Evolutionary conservation across 2,113 vertebrate species (phyloP).

Genomic region (Vulpes lagopus): DNA sequence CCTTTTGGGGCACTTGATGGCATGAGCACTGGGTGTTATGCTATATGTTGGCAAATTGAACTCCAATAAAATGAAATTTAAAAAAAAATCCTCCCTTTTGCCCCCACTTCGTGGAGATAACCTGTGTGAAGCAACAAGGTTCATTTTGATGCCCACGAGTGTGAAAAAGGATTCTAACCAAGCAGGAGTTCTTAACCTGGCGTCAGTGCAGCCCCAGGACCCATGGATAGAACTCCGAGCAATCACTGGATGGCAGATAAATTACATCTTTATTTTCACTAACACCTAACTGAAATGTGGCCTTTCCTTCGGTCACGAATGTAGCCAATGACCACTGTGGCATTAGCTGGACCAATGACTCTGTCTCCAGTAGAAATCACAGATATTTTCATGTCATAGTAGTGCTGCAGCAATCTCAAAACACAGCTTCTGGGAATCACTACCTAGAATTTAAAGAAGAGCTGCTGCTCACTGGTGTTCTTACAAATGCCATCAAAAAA

Average conservation of each 20-base stretch:
- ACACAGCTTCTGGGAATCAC: not conserved
- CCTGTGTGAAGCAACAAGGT: not conserved
- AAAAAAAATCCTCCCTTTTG: not conserved
- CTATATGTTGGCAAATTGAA: too few species aligned
- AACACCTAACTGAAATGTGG: not conserved
- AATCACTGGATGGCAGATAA: not conserved
- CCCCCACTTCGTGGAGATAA: conserved; percentile 6
- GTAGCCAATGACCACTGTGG: not conserved
- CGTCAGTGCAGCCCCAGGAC: not conserved
- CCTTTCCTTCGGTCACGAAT: conserved; percentile 34
- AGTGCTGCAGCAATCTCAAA: not conserved
- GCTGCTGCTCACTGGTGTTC: not conserved
- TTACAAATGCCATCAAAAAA: conserved; percentile 23
- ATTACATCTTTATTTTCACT: not conserved
- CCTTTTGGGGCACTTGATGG: not conserved
- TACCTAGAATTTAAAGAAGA: not conserved
- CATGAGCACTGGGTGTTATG: too few species aligned
- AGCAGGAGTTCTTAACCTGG: not conserved
- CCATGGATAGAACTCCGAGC: not conserved
- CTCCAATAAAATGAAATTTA: too few species aligned
- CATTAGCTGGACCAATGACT: not conserved
- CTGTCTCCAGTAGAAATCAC: not conserved
- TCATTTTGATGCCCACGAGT: not conserved
- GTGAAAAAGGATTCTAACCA: not conserved
- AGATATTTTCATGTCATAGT: not conserved